phyloP scores from a whole-genome alignment of 1,140 invertebrate genomes.

The Diprion similis region DNA sequence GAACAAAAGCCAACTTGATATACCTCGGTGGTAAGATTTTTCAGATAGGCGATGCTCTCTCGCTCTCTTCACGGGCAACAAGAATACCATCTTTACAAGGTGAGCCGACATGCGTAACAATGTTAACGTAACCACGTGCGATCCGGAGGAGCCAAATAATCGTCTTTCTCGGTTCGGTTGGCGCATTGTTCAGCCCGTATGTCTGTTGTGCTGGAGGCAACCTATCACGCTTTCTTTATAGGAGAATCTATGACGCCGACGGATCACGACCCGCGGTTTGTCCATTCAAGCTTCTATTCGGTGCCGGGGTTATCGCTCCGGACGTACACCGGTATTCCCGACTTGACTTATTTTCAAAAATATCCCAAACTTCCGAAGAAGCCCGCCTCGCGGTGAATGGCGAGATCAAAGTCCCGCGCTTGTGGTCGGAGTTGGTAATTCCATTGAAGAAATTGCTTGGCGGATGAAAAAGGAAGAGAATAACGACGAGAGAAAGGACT shows the following conservation, averaged over 20 bases:
- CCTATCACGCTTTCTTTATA: neutral
- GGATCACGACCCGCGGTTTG: neutral
- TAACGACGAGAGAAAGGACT: constrained; percentile 13
- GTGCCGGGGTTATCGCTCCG: neutral
- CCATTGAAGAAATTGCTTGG: constrained; percentile 16
- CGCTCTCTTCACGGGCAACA: neutral
- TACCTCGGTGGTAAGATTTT: no score
- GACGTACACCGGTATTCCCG: neutral
- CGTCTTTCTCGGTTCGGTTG: neutral
- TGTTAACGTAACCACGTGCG: neutral
- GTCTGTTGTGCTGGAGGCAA: neutral
- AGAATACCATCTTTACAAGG: neutral
- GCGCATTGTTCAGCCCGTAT: constrained; percentile 2
- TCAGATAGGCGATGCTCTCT: neutral
- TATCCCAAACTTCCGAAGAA: no score
- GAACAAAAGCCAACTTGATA: neutral
- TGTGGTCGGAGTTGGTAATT: no score
- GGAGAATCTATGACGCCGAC: neutral
- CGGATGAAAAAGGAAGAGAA: constrained; percentile 7
- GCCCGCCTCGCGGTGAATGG: neutral
- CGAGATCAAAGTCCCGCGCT: neutral
- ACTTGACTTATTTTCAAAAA: neutral
- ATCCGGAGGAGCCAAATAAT: neutral
- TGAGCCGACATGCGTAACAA: no score
- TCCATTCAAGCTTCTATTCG: neutral